These are phyloP conservation scores for Lamellibrachia satsuma DNA, from an alignment of 2,888 invertebrate species.

Conservation along the genomic window DNA sequence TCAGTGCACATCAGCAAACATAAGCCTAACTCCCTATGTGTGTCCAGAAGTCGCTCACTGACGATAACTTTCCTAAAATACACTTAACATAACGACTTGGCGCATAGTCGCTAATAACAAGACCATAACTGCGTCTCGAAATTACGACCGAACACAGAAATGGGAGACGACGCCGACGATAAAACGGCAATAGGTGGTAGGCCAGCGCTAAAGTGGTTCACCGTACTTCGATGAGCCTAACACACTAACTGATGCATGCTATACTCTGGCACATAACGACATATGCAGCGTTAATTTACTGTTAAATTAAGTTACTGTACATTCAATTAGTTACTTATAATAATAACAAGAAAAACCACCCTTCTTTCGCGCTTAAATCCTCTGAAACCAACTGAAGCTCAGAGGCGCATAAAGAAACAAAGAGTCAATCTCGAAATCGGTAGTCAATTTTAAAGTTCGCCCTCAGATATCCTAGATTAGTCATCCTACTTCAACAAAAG, in stretches of 20 bases:
- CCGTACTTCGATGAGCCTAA: neutral
- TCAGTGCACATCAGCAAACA: neutral
- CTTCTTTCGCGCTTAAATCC: too few species aligned
- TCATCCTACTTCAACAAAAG: neutral
- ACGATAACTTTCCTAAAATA: constrained; percentile 11
- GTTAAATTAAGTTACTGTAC: neutral
- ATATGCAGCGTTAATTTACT: neutral
- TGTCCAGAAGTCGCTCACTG: neutral
- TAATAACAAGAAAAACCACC: too few species aligned
- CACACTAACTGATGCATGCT: neutral
- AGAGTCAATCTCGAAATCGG: too few species aligned
- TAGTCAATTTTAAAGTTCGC: neutral
- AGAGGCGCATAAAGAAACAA: too few species aligned
- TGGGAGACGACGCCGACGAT: neutral
- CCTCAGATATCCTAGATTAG: neutral
- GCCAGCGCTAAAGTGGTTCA: neutral
- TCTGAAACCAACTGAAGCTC: too few species aligned
- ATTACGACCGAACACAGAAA: neutral
- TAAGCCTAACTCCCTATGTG: neutral
- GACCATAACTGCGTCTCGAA: constrained; percentile 10
- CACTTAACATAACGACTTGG: neutral
- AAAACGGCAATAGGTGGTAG: neutral
- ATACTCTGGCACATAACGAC: neutral
- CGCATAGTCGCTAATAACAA: neutral
- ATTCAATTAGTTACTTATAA: neutral